phyloP scores from a whole-genome alignment of 92 coral and sea anemone genomes.

The Umimayanthus kanabou region DNA sequence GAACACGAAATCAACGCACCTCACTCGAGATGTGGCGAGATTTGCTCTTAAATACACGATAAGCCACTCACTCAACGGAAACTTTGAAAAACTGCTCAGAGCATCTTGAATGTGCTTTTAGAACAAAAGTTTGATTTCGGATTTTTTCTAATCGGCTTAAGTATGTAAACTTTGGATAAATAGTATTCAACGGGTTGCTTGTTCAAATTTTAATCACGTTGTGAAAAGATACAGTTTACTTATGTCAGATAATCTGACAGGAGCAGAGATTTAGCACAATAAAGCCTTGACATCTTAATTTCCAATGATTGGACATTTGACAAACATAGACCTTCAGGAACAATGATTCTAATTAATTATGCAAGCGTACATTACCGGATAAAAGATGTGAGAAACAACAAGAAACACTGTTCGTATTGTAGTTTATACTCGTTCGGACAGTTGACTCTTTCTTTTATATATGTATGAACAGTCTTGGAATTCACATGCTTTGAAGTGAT shows the following conservation, averaged over 20 bases:
- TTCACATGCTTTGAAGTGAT: constrained; percentile 12
- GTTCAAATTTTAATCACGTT: constrained; percentile 47
- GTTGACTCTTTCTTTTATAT: constrained; percentile 26
- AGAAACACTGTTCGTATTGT: constrained; percentile 30
- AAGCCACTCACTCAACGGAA: constrained; percentile 23
- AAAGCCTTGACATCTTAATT: constrained; percentile 34
- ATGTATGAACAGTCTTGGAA: neutral
- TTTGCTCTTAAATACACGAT: constrained; percentile 31
- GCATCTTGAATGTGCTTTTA: constrained; percentile 43
- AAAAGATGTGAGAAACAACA: constrained; percentile 34
- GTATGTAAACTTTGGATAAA: constrained; percentile 46
- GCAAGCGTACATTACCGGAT: constrained; percentile 44
- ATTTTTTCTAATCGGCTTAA: constrained; percentile 49
- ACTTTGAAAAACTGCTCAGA: constrained; percentile 30
- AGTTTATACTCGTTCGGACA: constrained; percentile 37
- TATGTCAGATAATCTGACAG: constrained; percentile 42
- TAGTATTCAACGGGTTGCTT: constrained; percentile 44
- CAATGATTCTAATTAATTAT: constrained; percentile 46
- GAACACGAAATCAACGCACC: neutral
- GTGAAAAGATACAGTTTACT: constrained; percentile 43
- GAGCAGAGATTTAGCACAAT: constrained; percentile 33
- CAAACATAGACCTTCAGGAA: constrained; percentile 15
- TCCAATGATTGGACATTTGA: constrained; percentile 34
- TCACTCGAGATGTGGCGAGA: constrained; percentile 17
- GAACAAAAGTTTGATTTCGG: constrained; percentile 47